These are phyloP conservation scores for Protomyctophum bolini DNA, from an alignment of 2,113 vertebrate species.

Conservation along the genomic window DNA sequence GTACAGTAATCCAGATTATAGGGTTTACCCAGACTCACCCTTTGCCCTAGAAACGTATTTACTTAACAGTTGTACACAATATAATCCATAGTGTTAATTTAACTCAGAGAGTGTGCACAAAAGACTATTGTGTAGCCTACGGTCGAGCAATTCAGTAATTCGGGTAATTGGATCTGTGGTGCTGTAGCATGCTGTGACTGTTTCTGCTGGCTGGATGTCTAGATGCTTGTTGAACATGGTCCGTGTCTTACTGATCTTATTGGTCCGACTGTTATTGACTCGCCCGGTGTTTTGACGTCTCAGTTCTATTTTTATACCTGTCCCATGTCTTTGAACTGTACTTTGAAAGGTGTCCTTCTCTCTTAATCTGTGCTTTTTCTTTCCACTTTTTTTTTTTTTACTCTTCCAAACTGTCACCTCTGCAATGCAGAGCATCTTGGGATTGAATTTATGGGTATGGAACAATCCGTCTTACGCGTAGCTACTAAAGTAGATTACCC, in stretches of 20 bases:
- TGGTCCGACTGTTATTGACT: slow-evolving; percentile 28
- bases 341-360: slow-evolving; percentile 66
- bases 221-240: slow-evolving; percentile 13
- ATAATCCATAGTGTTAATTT: not conserved
- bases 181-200: slow-evolving; percentile 66
- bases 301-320: slow-evolving; percentile 43
- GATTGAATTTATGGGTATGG: slow-evolving; percentile 99
- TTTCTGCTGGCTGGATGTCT: slow-evolving; percentile 43
- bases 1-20: too few relatives aligned
- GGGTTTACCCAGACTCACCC: too few relatives aligned
- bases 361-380: slow-evolving; percentile 77
- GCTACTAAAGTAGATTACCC: slow-evolving; percentile 66
- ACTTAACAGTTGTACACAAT: slow-evolving; percentile 9
- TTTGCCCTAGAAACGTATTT: not conserved
- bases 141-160: too few relatives aligned
- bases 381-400: slow-evolving; percentile 51
- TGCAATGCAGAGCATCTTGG: slow-evolving; percentile 98
- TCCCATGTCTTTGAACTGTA: slow-evolving; percentile 53
- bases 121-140: too few relatives aligned
- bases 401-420: slow-evolving; percentile 79
- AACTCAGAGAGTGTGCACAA: too few relatives aligned
- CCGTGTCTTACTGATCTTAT: slow-evolving; percentile 26
- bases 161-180: too few relatives aligned
- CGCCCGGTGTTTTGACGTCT: slow-evolving; percentile 28
- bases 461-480: slow-evolving; percentile 80